Percentiles rank a stretch among this genome's conserved stretches.
These are phyloP conservation scores for Odontocerum albicorne DNA, from an alignment of 2,888 invertebrate genomes.

Conservation along the genomic window DNA sequence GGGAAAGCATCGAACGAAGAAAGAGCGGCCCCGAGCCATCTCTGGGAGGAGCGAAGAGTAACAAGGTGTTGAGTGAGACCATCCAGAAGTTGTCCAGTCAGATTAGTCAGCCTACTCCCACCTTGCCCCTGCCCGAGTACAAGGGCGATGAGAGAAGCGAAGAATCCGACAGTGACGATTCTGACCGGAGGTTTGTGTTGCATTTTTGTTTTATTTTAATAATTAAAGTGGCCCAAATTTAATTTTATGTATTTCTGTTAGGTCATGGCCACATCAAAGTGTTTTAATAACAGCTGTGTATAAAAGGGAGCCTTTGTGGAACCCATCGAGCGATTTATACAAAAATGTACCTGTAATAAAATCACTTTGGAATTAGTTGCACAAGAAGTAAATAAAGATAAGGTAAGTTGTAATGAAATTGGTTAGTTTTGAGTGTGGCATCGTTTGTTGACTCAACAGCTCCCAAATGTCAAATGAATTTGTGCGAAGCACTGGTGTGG, in stretches of 20 bases:
- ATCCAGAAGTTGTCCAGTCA: slow-evolving; percentile 63
- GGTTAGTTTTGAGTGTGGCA: too few relatives aligned
- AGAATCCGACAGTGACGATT: slow-evolving; percentile 54
- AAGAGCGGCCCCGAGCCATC: slow-evolving; percentile 52
- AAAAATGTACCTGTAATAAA: too few relatives aligned
- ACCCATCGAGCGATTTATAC: too few relatives aligned
- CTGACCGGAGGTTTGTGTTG: slow-evolving; percentile 48
- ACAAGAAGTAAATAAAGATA: too few relatives aligned
- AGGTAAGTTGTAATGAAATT: too few relatives aligned
- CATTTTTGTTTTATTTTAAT: not conserved
- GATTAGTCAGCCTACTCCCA: slow-evolving; percentile 49
- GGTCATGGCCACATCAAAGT: not conserved
- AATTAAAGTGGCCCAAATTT: not conserved
- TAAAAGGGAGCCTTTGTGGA: too few relatives aligned
- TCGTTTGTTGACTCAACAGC: too few relatives aligned
- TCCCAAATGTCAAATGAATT: too few relatives aligned
- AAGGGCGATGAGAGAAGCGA: slow-evolving; percentile 50
- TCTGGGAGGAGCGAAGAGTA: slow-evolving; percentile 53
- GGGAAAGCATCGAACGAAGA: slow-evolving; percentile 38
- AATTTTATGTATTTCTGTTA: too few relatives aligned
- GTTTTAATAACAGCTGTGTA: too few relatives aligned
- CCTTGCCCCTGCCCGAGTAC: slow-evolving; percentile 45
- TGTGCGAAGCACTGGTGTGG: too few relatives aligned
- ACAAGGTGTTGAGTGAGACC: slow-evolving; percentile 63
- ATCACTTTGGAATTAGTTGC: too few relatives aligned